Percentiles rank a stretch among this genome's conserved stretches.
Evolutionary conservation across 1,140 invertebrate species (phyloP).

Genomic region (Drosophila parabipectinata): DNA sequence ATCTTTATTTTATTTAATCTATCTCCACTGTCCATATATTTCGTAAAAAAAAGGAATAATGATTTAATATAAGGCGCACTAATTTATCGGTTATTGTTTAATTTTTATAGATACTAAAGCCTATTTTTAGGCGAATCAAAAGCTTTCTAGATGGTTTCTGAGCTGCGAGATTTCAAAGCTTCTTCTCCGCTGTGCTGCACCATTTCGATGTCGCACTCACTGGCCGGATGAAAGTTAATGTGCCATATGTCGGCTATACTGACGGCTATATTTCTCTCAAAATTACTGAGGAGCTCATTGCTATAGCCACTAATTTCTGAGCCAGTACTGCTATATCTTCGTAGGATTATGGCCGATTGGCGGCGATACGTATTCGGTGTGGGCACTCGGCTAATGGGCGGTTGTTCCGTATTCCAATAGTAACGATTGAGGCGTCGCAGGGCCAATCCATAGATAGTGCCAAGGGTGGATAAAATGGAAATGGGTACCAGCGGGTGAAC

Average conservation of each 20-base stretch:
- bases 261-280: conserved; percentile 61
- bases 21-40: neutral
- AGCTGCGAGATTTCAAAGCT: conserved; percentile 39
- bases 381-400: conserved; percentile 60
- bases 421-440: conserved; percentile 69
- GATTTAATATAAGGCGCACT: neutral
- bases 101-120: conserved; percentile 11
- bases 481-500: conserved; percentile 71
- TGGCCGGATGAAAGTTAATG: conserved; percentile 59
- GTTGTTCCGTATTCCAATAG: conserved; percentile 74
- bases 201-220: conserved; percentile 42
- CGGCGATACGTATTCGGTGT: conserved; percentile 74
- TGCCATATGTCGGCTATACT: conserved; percentile 77
- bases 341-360: conserved; percentile 57
- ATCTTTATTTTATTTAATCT: neutral
- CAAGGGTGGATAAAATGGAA: conserved; percentile 65
- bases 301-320: conserved; percentile 62
- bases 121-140: conserved; percentile 39
- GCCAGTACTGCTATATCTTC: conserved; percentile 51
- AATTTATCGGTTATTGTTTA: neutral
- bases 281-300: conserved; percentile 52
- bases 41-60: neutral
- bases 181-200: conserved; percentile 11
- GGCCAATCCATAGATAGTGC: conserved; percentile 60
- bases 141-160: conserved; percentile 55